Base-by-base conservation (phyloP, 2,888 invertebrate species). In the Morpho achilles region DNA sequence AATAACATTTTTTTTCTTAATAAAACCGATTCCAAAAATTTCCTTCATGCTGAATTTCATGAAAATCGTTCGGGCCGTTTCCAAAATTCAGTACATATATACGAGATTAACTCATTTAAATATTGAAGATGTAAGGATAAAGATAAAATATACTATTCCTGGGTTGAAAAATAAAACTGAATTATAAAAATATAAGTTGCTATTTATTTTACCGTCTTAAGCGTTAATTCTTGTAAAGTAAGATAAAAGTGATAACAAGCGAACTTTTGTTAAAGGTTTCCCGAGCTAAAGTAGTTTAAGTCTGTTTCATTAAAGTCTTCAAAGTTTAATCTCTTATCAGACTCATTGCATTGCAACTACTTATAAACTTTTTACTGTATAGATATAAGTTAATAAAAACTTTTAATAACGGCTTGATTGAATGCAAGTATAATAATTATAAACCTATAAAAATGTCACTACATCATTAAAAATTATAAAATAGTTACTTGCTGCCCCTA, bases 251-350 rank as follows among this genome's bases (percentile, higher is more conserved):
- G 16, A 53, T 53, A 47, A 23, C 41, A 32, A 47, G 48, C 32
- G 9, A 32, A 54, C 23, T 54, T 48, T 48, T n/a, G 44, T 45
- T 8, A 40, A 32, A 10, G 50, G 32, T 52, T 52, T 23, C 4
- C 45, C 41, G 48, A 47, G 54, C 42, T 48, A 54, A 53, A 47
- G 53, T 53, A 46, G 46, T 41, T 53, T 48, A 51, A 60, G 59
- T 56, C 41, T 56, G 45, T 47, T 61, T 59, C 61, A 56, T 61
- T 61, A 61, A 59, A 61, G 53, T 59, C 56, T 8, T 16, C 56
- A 7, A 59, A 59, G 56, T 61, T 59, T 59, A 61, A 61, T 59
- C 59, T 53, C 56, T 59, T 61, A 61, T 59, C 55, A 50, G 48
- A 47, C 53, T 59, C 56, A 59, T 61, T 59, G 53, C 56, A 53